Conservation (phyloP, 1,140 invertebrate genomes). For the Trypoxylus dichotomus region DNA sequence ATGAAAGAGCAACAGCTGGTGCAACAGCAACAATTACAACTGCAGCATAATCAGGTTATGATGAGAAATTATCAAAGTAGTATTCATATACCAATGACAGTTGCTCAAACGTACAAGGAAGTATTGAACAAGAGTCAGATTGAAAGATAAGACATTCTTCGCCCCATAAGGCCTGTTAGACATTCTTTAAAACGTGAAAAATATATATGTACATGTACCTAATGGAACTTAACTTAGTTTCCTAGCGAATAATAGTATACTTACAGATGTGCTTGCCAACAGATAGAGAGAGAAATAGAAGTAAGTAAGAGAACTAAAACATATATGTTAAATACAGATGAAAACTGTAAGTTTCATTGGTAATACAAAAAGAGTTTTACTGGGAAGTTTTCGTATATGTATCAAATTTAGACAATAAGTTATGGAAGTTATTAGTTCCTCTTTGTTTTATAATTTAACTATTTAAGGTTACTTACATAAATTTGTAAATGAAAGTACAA, state of each 20-base stretch:
- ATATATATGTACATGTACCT: background rate
- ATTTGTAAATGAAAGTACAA: background rate
- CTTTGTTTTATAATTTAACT: background rate
- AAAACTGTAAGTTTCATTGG: too few relatives aligned
- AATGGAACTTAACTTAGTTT: background rate
- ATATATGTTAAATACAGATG: too few relatives aligned
- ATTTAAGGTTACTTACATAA: too few relatives aligned
- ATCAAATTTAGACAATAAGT: too few relatives aligned
- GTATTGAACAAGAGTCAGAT: background rate
- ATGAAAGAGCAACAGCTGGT: slow-evolving; percentile 45
- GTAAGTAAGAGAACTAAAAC: too few relatives aligned
- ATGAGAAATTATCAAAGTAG: slow-evolving; percentile 44
- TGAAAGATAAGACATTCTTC: background rate
- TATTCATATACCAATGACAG: slow-evolving; percentile 43
- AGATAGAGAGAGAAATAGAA: too few relatives aligned
- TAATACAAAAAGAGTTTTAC: background rate
- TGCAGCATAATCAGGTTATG: slow-evolving; percentile 22
- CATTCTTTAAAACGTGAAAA: background rate
- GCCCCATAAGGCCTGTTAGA: background rate
- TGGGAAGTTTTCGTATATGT: too few relatives aligned
- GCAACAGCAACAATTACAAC: slow-evolving; percentile 42
- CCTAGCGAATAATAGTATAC: background rate
- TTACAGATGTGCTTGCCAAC: background rate
- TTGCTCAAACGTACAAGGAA: background rate
- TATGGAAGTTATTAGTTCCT: background rate